Base-by-base conservation (phyloP, 1,140 invertebrate genomes). In the Scaptomyza graminum region DNA sequence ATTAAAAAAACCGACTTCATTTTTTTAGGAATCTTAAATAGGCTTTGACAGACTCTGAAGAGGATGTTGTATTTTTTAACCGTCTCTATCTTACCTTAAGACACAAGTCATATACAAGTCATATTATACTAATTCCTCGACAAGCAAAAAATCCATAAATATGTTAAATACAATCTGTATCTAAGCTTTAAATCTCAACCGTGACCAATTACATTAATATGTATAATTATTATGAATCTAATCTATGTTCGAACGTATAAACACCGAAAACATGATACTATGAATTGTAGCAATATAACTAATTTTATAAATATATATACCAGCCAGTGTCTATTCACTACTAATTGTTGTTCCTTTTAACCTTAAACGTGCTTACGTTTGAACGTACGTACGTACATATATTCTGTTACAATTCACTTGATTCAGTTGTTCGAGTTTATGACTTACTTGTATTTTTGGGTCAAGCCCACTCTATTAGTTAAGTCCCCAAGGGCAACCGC, bases 401-500 rank as follows among this genome's bases (percentile, higher is more conserved):
- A 6, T 31, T 31, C 7, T n/a, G 43, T 60, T 65, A 56, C 41
- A 61, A 44, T 59, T 50, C 52, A 57, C 44, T 43, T 55, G 73
- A 78, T 76, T 63, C 73, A 67, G 76, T 78, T 76, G 67, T 78
- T 78, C 64, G 63, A 54, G 57, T 74, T 66, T 62, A 63, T 62
- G 72, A 55, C 55, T 46, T 64, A 51, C 41, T 64, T 60, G 62
- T 50, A 62, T 62, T 39, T 34, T 47, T 64, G 44, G 62, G 44
- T 57, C 52, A 12, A 49, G n/a, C 41, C 16, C 31, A 11, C 18
- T 9, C 39, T 9, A 8, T 16, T 41, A 15, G 43, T 18, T 11
- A 28, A n/a, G 37, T 39, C 57, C 54, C 68, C 39, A 70, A 64
- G 62, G 69, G 64, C 67, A 69, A 12, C 22, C 55, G 61, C 59